Evolutionary conservation across 2,797 vertebrate genomes (phyloP).

Genomic region (Xiphorhynchus erythropygius): DNA sequence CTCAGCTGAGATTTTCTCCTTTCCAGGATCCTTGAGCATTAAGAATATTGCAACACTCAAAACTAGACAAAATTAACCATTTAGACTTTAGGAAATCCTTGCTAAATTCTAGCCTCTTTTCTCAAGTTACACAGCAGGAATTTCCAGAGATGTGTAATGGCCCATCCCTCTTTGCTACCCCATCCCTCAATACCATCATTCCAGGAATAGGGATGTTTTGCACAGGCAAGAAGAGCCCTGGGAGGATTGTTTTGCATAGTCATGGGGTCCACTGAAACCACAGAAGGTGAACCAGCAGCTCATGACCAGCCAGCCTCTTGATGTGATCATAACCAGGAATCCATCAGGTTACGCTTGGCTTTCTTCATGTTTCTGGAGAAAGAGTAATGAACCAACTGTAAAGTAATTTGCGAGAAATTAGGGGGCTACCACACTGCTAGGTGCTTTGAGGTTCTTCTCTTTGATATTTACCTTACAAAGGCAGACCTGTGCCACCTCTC

Average conservation of each 20-base stretch:
- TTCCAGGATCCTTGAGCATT: background rate
- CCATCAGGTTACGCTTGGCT: accelerated
- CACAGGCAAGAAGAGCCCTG: background rate
- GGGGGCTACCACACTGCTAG: background rate
- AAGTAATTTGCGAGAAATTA: background rate
- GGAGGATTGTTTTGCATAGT: background rate
- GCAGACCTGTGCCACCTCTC: background rate
- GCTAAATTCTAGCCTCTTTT: background rate
- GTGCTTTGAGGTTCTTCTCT: background rate
- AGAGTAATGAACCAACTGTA: background rate
- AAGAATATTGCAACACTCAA: background rate
- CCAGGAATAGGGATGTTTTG: background rate
- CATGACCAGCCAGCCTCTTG: background rate
- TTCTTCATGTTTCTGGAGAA: background rate
- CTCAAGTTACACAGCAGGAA: background rate
- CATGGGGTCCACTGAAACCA: background rate
- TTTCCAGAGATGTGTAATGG: background rate
- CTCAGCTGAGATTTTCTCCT: background rate
- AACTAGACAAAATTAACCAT: background rate
- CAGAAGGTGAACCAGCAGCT: background rate
- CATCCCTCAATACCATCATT: background rate
- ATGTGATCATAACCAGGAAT: accelerated
- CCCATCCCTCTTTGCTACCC: background rate
- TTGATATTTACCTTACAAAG: background rate
- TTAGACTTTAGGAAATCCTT: background rate